Evolutionary conservation across 2,797 vertebrate species (phyloP).

Genomic region (Threskiornis aethiopicus): DNA sequence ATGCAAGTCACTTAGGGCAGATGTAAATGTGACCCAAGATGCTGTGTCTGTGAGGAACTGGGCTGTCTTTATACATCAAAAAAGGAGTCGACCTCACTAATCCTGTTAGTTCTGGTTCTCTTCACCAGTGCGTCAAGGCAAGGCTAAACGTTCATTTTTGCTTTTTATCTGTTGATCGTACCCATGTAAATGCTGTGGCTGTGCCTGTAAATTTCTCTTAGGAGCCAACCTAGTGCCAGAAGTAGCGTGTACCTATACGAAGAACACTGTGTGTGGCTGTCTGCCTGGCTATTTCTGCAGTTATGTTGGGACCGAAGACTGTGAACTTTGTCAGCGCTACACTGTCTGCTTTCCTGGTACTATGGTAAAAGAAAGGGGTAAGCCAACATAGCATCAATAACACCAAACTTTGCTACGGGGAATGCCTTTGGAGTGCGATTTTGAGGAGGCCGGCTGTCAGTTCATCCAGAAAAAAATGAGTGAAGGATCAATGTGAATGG

Average conservation of each 20-base stretch:
- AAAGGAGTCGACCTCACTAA: neutral
- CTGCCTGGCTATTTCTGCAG: constrained; percentile 12
- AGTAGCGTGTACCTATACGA: neutral
- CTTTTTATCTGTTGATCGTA: neutral
- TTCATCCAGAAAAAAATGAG: neutral
- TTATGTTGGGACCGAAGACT: neutral
- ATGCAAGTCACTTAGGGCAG: neutral
- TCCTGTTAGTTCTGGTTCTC: neutral
- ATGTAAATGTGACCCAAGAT: neutral
- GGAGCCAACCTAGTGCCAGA: neutral
- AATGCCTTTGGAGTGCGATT: neutral
- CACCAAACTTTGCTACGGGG: neutral
- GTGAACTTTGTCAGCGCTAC: neutral
- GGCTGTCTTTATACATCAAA: neutral
- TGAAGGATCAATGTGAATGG: neutral
- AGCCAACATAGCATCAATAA: neutral
- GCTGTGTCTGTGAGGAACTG: neutral
- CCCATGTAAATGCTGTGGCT: neutral
- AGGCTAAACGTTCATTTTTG: neutral
- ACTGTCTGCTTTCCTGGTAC: neutral
- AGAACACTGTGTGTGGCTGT: constrained; percentile 18
- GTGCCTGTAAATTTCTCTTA: neutral
- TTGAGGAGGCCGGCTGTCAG: neutral
- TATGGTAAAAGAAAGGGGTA: neutral
- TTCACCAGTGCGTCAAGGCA: neutral